Evolutionary conservation across 2,888 invertebrate species (phyloP).

Genomic region (Colostygia pectinataria): DNA sequence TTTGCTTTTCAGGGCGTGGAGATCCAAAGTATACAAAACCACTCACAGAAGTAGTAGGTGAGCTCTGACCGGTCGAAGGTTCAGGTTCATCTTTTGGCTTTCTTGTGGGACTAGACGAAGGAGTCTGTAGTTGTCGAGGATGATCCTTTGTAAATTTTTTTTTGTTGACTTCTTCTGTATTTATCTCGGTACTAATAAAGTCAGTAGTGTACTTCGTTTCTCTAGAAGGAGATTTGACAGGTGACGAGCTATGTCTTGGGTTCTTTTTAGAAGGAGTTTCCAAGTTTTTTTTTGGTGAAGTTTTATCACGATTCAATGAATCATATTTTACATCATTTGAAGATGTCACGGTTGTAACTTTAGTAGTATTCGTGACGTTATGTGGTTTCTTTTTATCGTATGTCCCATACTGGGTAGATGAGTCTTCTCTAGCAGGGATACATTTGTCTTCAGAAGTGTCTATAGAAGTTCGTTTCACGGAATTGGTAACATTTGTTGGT

Average conservation of each 20-base stretch:
- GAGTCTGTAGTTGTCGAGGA: slow-evolving; percentile 70
- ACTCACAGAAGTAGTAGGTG: slow-evolving; percentile 81
- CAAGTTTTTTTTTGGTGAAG: slow-evolving; percentile 33
- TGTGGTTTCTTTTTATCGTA: slow-evolving; percentile 44
- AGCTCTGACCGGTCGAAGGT: slow-evolving; percentile 73
- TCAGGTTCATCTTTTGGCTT: slow-evolving; percentile 62
- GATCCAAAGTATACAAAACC: slow-evolving; percentile 77
- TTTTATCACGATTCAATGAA: slow-evolving; percentile 41
- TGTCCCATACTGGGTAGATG: slow-evolving; percentile 41
- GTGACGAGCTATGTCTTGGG: slow-evolving; percentile 51
- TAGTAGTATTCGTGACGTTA: slow-evolving; percentile 16
- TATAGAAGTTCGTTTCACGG: slow-evolving; percentile 7
- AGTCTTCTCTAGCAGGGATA: slow-evolving; percentile 26
- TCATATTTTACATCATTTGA: slow-evolving; percentile 41
- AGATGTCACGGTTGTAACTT: slow-evolving; percentile 28
- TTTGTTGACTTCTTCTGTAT: slow-evolving; percentile 56
- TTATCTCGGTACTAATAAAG: slow-evolving; percentile 60
- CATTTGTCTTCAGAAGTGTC: slow-evolving; percentile 21
- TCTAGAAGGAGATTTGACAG: slow-evolving; percentile 49
- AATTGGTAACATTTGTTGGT: slow-evolving; percentile 29
- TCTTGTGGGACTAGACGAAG: slow-evolving; percentile 78
- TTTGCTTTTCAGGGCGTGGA: slow-evolving; percentile 50
- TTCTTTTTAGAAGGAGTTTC: slow-evolving; percentile 45
- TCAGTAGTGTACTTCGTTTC: slow-evolving; percentile 56
- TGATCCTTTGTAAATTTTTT: slow-evolving; percentile 47